These are phyloP conservation scores for Macrocentrus cingulum DNA, from an alignment of 1,140 invertebrate species.

Conservation along the genomic window DNA sequence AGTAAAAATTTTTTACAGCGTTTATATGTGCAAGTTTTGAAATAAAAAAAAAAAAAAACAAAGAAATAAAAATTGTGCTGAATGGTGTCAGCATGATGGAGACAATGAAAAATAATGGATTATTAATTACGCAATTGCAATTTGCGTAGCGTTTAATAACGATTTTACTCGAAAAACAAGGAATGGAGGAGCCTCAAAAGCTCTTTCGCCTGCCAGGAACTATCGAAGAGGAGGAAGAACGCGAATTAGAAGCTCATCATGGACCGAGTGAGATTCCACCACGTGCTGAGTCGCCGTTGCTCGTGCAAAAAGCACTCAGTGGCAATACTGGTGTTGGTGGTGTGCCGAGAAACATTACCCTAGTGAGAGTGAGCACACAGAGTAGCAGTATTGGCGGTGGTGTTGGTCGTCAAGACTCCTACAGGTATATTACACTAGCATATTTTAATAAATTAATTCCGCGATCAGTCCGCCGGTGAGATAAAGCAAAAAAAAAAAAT, in stretches of 20 bases:
- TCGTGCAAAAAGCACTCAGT: constrained; percentile 29
- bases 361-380: constrained; percentile 40
- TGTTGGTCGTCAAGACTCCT: constrained; percentile 20
- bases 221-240: constrained; percentile 51
- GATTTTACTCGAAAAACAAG: too few species aligned
- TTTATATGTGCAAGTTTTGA: too few species aligned
- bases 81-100: too few species aligned
- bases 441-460: background rate
- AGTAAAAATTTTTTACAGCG: background rate
- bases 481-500: background rate
- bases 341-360: constrained; percentile 42
- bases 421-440: constrained; percentile 9
- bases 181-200: constrained; percentile 46
- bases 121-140: too few species aligned
- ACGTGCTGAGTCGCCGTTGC: constrained; percentile 43
- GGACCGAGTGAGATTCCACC: constrained; percentile 28
- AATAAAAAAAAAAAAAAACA: too few species aligned
- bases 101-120: too few species aligned
- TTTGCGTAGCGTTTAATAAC: too few species aligned
- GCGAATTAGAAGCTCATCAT: constrained; percentile 17
- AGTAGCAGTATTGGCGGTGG: constrained; percentile 2
- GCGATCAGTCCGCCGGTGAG: background rate
- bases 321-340: constrained; percentile 22
- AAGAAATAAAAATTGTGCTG: too few species aligned
- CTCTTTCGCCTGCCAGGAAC: constrained; percentile 51